Base-by-base conservation (phyloP, 2,797 vertebrate genomes). In the Paguma larvata region DNA sequence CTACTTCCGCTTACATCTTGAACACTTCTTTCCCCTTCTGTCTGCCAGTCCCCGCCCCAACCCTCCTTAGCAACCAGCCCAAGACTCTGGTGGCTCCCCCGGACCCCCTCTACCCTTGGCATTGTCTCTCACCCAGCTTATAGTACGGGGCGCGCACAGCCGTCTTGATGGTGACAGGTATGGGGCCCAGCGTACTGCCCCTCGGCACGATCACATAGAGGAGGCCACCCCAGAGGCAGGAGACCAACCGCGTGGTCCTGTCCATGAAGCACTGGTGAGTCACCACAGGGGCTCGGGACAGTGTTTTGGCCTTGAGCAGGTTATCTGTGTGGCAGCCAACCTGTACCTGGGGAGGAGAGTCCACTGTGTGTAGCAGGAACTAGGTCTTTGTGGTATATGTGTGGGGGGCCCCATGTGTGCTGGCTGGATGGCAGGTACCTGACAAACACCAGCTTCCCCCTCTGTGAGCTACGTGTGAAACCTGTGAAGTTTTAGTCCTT, bases 191-290 rank as follows among this genome's bases (percentile, higher is more conserved):
- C 18, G 97, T 51, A 4, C 99, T 98, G 0, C 98, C 98, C 30
- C 96, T 95, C 13, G 99, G 99, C 32, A 99, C 99, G 0, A 99
- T 5, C 23, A 99, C 63, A 91, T 99, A 99, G 95, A 99, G 97
- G 23, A 99, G 99, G 1, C 99, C 99, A 0, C 99, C 99, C 99
- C 99, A 99, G n/a, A 99, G 98, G 97, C 99, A 99, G 97, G 98
- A 99, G 87, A 99, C 86, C 30, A 98, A 98, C 46, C 98, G 97
- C 92, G 98, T 98, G 89, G 99, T 97, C 48, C 97, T 93, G 27
- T 98, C 93, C 48, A 99, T 91, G 4, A 98, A 97, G 68, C 99
- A 99, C 4, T 72, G 98, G 41, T 98, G 97, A 48, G 98, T 98
- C 41, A 99, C 99, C 79, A 98, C 95, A 0, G 99, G 98, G 0